Evolutionary conservation across 2,797 vertebrate genomes (phyloP).

Genomic region (Hylomyscus alleni): DNA sequence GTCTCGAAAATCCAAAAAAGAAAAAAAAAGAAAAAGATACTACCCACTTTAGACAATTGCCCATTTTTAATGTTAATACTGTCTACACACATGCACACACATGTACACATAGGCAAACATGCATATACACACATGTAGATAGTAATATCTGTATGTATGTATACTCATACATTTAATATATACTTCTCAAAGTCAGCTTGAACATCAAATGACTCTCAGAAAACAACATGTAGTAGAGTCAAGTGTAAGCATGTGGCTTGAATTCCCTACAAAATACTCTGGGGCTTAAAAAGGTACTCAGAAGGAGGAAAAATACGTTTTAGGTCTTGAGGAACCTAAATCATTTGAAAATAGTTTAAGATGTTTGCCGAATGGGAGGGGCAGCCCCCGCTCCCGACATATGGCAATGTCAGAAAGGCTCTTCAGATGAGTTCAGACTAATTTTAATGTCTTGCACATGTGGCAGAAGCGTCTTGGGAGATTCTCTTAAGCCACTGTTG

Average conservation of each 20-base stretch:
- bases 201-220: slow-evolving; percentile 79
- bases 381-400: slow-evolving; percentile 75
- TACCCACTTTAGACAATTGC: not conserved
- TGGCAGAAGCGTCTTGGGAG: slow-evolving; percentile 78
- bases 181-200: slow-evolving; percentile 67
- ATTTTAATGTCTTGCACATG: slow-evolving; percentile 87
- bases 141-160: not conserved
- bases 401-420: slow-evolving; percentile 77
- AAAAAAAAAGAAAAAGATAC: no score
- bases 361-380: slow-evolving; percentile 80
- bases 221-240: slow-evolving; percentile 82
- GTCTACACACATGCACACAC: not conserved
- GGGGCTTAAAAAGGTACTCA: slow-evolving; percentile 81
- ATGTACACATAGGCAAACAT: not conserved
- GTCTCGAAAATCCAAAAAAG: no score
- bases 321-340: slow-evolving; percentile 83
- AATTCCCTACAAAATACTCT: slow-evolving; percentile 82
- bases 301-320: slow-evolving; percentile 27
- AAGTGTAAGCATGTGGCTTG: slow-evolving; percentile 84
- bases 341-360: slow-evolving; percentile 84
- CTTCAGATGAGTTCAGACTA: slow-evolving; percentile 79
- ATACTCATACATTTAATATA: slow-evolving; percentile 35
- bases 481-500: slow-evolving; percentile 82
- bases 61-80: not conserved
- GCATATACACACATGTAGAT: not conserved